phyloP scores from a whole-genome alignment of 2,113 vertebrate species.

The Microcebus tavaratra region DNA sequence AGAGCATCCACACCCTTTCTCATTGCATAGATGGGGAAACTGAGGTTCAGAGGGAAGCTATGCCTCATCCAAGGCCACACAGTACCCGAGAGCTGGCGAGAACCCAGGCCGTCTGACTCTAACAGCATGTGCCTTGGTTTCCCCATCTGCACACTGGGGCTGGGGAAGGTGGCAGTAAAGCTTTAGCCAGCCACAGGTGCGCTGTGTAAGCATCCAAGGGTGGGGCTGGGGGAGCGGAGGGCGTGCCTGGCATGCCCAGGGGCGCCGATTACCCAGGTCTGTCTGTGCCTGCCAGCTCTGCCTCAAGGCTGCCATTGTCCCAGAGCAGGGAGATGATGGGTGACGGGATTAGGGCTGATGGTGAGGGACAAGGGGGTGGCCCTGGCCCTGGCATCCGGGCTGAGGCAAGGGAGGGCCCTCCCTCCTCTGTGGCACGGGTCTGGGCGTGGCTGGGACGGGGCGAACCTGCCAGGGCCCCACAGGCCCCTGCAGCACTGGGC shows the following conservation, averaged over 20 bases:
- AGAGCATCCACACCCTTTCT: neutral
- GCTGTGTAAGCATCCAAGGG: neutral
- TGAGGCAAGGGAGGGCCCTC: neutral
- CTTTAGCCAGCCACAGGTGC: neutral
- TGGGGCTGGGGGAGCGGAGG: neutral
- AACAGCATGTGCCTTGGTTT: neutral
- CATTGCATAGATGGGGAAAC: neutral
- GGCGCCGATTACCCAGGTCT: conserved; percentile 26
- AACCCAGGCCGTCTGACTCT: neutral
- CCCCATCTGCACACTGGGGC: neutral
- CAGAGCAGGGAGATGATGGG: neutral
- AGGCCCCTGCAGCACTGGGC: neutral
- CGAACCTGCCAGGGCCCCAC: neutral
- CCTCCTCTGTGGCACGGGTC: neutral
- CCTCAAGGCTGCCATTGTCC: conserved; percentile 68
- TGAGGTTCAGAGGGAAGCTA: neutral
- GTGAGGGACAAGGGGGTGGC: neutral
- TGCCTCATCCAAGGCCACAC: neutral
- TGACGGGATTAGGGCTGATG: neutral
- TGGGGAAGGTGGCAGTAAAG: neutral
- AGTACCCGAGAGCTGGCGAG: neutral
- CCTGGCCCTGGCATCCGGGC: conserved; percentile 47
- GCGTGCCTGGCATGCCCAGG: neutral
- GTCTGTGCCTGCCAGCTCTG: neutral
- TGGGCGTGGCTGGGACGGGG: neutral